Evolutionary conservation across 2,888 invertebrate species (phyloP), one percentile per base, ranked within the genome.

Genomic region (Podotricha telesiphe): DNA sequence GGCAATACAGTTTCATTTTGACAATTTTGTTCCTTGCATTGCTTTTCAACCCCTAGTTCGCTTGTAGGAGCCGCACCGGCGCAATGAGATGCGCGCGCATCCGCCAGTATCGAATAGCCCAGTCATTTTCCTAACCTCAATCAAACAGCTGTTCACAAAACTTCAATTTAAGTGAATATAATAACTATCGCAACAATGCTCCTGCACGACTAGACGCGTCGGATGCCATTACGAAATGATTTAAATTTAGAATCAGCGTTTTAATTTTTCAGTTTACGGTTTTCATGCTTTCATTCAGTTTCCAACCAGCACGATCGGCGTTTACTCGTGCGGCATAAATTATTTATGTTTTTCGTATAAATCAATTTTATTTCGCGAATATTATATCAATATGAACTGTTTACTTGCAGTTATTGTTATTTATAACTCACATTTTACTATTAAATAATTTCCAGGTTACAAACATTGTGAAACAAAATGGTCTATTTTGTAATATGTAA

Each of bases 101-200:
- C 82, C 78, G 76, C 78, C 77, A 79, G 80, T 87, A 92, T 92
- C 83, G 92, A 91, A 89, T 88, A 79, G 75, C 83, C 83, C 80
- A 88, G 88, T 88, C 87, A 87, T 84, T 83, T 83, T 86, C 86
- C 84, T 92, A 92, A 92, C 91, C 92, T 92, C 84, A 86, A 90
- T 67, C 65, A 79, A 91, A 89, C 92, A 92, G 92, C 92, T 92
- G 92, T 89, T 91, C 76, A 76, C 71, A 28, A 77, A 65, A 69
- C 76, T 79, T 74, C 74, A 72, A 72, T 76, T 74, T 78, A 76
- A 75, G 20, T 72, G 79, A 80, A 78, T 79, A 78, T 74, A 77
- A 76, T 79, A 79, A 78, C 73, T 47, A 72, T 74, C 78, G 70
- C 69, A 75, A 79, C 78, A 78, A 80, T 78, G 76, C 70, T 75